A percentile compares a stretch with the other conserved stretches of the same genome.
Evolutionary conservation across 2,888 invertebrate species (phyloP).

Genomic region (Frankliniella fusca): DNA sequence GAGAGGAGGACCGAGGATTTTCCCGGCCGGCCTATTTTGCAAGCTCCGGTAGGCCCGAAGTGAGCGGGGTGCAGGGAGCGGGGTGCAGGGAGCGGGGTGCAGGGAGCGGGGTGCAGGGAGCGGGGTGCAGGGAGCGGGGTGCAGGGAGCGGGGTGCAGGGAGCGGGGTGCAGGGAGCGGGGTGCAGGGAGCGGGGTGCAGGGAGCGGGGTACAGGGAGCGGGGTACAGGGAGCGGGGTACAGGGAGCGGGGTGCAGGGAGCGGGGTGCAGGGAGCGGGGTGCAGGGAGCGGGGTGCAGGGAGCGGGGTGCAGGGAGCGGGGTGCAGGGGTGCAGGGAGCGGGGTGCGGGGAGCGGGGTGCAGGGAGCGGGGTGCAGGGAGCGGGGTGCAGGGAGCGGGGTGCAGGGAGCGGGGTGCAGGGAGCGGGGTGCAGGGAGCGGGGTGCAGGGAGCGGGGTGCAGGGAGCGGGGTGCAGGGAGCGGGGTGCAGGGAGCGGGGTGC

Average conservation of each 20-base stretch:
- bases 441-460: background rate
- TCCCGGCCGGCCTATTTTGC: conserved; percentile 3
- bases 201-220: background rate
- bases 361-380: background rate
- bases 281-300: background rate
- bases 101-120: too few relatives aligned
- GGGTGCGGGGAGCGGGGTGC: background rate
- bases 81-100: too few relatives aligned
- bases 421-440: background rate
- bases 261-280: background rate
- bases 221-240: background rate
- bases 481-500: too few relatives aligned
- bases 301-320: background rate
- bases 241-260: too few relatives aligned
- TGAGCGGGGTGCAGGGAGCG: background rate
- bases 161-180: background rate
- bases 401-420: background rate
- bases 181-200: too few relatives aligned
- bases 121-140: background rate
- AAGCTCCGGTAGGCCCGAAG: background rate
- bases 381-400: background rate
- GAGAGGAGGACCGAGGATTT: background rate
- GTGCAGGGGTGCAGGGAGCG: too few relatives aligned
- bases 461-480: too few relatives aligned
- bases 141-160: background rate